A percentile compares a stretch with the other conserved stretches of the same genome.
Evolutionary conservation across 2,113 vertebrate species (phyloP).

Genomic region (Lynx canadensis): DNA sequence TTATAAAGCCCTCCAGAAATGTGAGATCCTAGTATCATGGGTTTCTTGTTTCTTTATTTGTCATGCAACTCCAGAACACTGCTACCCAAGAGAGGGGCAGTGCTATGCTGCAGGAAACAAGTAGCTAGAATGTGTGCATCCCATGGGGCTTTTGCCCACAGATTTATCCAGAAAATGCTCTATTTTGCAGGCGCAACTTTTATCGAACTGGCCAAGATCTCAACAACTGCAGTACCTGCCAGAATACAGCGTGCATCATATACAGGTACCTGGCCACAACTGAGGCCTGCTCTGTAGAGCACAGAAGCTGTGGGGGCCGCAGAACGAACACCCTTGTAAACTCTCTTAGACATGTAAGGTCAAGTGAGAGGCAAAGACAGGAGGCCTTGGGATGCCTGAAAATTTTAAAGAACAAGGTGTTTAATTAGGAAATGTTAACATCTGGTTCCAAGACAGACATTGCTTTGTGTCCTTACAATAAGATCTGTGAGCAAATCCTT

Average conservation of each 20-base stretch:
- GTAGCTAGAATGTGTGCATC: background rate
- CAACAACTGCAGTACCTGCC: conserved; percentile 98
- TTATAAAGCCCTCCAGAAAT: background rate
- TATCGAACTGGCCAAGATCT: conserved; percentile 99
- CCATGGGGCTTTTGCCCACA: background rate
- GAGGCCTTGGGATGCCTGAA: background rate
- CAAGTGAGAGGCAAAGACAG: background rate
- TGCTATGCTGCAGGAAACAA: background rate
- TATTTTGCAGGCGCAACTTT: conserved; percentile 93
- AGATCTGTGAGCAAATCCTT: background rate
- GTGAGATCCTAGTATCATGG: background rate
- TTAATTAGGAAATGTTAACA: background rate
- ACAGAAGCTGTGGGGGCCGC: background rate
- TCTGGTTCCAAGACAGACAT: background rate
- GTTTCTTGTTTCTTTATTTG: background rate
- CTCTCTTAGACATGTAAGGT: background rate
- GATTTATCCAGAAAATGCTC: conserved; percentile 65
- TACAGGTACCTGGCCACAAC: conserved; percentile 91
- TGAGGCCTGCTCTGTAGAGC: background rate
- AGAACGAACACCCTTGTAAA: background rate
- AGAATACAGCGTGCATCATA: conserved; percentile 99
- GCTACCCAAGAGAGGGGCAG: background rate
- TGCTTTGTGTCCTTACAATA: background rate
- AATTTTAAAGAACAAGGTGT: background rate
- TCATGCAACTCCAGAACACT: background rate